phyloP scores from a whole-genome alignment of 2,888 invertebrate species.

The Willowsia nigromaculata region DNA sequence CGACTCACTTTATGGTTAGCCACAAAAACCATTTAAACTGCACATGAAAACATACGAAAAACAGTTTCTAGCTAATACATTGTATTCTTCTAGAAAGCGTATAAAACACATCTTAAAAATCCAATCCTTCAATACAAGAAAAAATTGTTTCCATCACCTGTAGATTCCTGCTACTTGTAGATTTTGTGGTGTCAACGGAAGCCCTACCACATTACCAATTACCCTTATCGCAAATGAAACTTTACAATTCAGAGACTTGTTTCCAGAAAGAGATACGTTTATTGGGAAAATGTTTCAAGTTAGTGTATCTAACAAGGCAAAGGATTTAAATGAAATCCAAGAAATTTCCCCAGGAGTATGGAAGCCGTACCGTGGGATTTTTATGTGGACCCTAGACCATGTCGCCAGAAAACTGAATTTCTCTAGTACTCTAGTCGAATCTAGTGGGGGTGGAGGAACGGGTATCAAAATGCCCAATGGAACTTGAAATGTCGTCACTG shows the following conservation, averaged over 20 bases:
- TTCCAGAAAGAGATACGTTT: not conserved
- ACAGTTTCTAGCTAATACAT: too few relatives aligned
- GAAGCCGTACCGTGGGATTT: not conserved
- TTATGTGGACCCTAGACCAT: not conserved
- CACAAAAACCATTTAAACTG: too few relatives aligned
- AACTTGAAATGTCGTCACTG: conserved; percentile 22
- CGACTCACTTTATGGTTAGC: too few relatives aligned
- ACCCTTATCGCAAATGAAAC: not conserved
- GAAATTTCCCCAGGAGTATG: not conserved
- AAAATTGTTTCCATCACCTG: too few relatives aligned
- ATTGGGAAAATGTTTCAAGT: not conserved
- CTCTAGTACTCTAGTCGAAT: not conserved
- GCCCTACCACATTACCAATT: not conserved
- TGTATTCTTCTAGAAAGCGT: too few relatives aligned
- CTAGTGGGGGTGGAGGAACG: not conserved
- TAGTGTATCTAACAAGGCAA: not conserved
- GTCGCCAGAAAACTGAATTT: not conserved
- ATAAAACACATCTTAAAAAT: too few relatives aligned
- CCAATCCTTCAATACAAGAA: too few relatives aligned
- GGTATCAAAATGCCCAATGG: conserved; percentile 6
- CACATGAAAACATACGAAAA: too few relatives aligned
- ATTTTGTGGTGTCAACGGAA: not conserved
- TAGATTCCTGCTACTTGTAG: not conserved
- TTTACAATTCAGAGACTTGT: not conserved
- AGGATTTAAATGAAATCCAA: not conserved